A percentile compares a stretch with the other conserved stretches of the same genome.
phyloP scores from a whole-genome alignment of 2,113 vertebrate genomes.

The Pangasianodon gigas region DNA sequence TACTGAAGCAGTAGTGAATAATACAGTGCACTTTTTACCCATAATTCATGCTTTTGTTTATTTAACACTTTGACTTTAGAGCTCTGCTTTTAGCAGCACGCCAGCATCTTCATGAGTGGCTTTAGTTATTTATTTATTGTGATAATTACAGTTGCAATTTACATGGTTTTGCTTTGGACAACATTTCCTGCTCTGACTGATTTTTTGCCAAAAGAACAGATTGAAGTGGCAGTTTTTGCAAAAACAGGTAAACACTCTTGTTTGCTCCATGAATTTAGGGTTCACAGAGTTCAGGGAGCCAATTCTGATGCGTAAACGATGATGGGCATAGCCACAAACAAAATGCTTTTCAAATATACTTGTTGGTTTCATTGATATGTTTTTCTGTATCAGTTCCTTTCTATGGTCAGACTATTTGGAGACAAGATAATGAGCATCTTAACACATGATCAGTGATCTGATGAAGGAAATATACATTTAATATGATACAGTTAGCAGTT shows the following conservation, averaged over 20 bases:
- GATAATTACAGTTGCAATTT: not conserved
- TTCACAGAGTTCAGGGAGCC: not conserved
- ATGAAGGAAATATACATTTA: not conserved
- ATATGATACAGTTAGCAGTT: not conserved
- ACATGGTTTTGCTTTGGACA: not conserved
- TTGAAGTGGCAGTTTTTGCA: not conserved
- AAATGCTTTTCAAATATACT: not conserved
- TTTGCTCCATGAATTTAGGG: not conserved
- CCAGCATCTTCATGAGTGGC: not conserved
- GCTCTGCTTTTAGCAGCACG: not conserved
- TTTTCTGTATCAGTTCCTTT: constrained; percentile 2
- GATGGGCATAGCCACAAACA: not conserved
- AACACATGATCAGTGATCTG: not conserved
- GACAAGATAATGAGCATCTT: not conserved
- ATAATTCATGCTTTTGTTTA: not conserved
- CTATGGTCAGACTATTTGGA: not conserved
- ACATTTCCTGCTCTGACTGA: not conserved
- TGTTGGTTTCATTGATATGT: not conserved
- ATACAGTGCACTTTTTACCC: not conserved
- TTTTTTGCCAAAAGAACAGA: constrained; percentile 9
- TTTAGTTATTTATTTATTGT: not conserved
- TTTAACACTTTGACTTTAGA: constrained; percentile 4
- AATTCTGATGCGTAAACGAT: not conserved
- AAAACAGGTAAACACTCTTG: not conserved
- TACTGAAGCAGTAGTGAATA: not conserved